phyloP scores from a whole-genome alignment of 2,888 invertebrate species.

The Hypselothyrea guttata region DNA sequence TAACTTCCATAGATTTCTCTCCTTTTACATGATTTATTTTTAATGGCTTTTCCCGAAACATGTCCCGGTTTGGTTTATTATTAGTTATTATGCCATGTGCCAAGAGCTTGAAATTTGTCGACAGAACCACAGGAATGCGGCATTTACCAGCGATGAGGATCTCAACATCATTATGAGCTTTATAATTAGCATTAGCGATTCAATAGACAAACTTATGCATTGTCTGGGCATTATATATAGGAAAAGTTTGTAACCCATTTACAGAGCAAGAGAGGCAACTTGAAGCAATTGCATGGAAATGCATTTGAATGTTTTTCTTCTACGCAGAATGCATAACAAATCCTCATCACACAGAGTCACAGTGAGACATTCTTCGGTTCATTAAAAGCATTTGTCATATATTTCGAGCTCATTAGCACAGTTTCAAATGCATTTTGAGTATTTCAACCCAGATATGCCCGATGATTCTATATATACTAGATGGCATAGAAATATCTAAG shows the following conservation, averaged over 20 bases:
- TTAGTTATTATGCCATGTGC: constrained; percentile 54
- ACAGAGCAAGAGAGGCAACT: no score
- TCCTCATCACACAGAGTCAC: constrained; percentile 50
- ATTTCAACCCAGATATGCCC: constrained; percentile 50
- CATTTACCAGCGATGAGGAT: constrained; percentile 9
- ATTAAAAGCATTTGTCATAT: constrained; percentile 68
- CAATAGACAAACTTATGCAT: constrained; percentile 37
- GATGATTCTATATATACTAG: constrained; percentile 13
- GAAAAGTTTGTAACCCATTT: constrained; percentile 29
- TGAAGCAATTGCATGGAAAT: constrained; percentile 14
- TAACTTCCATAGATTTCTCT: constrained; percentile 35
- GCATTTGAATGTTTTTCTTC: background rate
- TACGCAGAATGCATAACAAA: constrained; percentile 38
- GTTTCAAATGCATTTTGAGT: constrained; percentile 22
- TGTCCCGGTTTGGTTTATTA: constrained; percentile 56
- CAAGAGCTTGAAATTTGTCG: constrained; percentile 41
- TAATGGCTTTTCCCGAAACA: constrained; percentile 52
- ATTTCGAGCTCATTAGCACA: constrained; percentile 46
- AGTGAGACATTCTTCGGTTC: constrained; percentile 27
- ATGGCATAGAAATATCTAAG: constrained; percentile 21
- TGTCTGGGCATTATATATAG: constrained; percentile 17
- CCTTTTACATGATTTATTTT: constrained; percentile 55
- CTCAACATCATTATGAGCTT: constrained; percentile 14
- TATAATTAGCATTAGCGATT: constrained; percentile 18
- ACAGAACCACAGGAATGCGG: constrained; percentile 45